A percentile compares a stretch with the other conserved stretches of the same genome.
Evolutionary conservation across 2,888 invertebrate genomes (phyloP).

Genomic region (Cantharis rustica): DNA sequence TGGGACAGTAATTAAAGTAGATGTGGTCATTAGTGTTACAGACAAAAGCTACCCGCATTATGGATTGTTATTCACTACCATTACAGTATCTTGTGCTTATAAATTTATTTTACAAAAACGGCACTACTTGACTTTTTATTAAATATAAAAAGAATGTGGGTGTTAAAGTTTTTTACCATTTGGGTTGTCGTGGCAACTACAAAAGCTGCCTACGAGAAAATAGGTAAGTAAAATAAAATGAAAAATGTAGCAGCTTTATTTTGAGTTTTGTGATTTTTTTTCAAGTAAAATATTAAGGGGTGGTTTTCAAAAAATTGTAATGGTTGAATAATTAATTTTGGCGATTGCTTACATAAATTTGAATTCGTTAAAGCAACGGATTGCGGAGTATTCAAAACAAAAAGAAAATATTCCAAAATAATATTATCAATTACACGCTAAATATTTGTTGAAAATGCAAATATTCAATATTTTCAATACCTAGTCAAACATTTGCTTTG

Average conservation of each 20-base stretch:
- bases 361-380: neutral
- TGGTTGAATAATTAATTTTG: neutral
- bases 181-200: slow-evolving; percentile 15
- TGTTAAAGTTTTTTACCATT: slow-evolving; percentile 18
- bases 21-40: slow-evolving; percentile 15
- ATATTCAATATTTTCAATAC: neutral
- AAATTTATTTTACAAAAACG: slow-evolving; percentile 10
- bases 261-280: slow-evolving; percentile 9
- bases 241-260: slow-evolving; percentile 10
- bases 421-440: neutral
- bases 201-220: slow-evolving; percentile 24
- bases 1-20: slow-evolving; percentile 5
- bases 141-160: slow-evolving; percentile 24
- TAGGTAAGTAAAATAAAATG: slow-evolving; percentile 23
- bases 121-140: slow-evolving; percentile 13
- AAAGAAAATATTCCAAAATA: neutral
- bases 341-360: neutral
- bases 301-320: neutral
- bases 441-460: neutral
- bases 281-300: neutral
- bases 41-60: slow-evolving; percentile 10
- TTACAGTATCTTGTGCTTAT: slow-evolving; percentile 14
- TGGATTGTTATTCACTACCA: slow-evolving; percentile 10
- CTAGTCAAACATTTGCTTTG: slow-evolving; percentile 2
- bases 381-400: neutral